Conservation (phyloP, 2,888 invertebrate species). For the Torymus auratus region DNA sequence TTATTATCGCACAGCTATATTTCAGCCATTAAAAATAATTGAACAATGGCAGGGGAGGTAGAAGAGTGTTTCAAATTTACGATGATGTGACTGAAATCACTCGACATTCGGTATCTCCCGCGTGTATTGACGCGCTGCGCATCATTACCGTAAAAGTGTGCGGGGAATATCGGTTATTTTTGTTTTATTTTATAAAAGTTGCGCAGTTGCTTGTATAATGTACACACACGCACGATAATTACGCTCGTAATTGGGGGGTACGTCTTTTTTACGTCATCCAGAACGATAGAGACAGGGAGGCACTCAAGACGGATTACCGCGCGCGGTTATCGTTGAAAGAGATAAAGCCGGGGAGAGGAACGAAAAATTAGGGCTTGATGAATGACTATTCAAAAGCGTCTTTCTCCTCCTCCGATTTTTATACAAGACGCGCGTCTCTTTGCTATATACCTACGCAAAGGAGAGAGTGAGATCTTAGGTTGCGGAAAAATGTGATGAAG, state of each 20-base stretch:
- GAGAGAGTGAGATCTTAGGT: neutral
- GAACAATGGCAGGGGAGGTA: too few species aligned
- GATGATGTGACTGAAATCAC: too few species aligned
- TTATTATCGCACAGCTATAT: too few species aligned
- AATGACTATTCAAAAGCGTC: conserved; percentile 29
- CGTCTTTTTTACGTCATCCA: neutral
- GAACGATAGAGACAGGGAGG: neutral
- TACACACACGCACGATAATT: conserved; percentile 2
- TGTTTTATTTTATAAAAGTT: too few species aligned
- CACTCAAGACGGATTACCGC: neutral
- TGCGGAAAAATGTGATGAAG: conserved; percentile 13
- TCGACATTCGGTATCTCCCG: too few species aligned
- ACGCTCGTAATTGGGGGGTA: neutral
- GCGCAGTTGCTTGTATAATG: too few species aligned
- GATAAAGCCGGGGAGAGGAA: neutral
- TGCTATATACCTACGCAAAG: neutral
- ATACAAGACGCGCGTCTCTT: neutral
- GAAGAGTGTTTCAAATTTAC: too few species aligned
- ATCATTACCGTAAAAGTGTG: too few species aligned
- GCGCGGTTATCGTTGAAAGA: conserved; percentile 7
- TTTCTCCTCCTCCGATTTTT: neutral
- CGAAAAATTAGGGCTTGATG: conserved; percentile 32
- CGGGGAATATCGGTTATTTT: too few species aligned
- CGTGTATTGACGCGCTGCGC: too few species aligned
- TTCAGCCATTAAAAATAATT: too few species aligned